Conservation (phyloP, 2,888 invertebrate genomes). For the Eubasilissa splendida region DNA sequence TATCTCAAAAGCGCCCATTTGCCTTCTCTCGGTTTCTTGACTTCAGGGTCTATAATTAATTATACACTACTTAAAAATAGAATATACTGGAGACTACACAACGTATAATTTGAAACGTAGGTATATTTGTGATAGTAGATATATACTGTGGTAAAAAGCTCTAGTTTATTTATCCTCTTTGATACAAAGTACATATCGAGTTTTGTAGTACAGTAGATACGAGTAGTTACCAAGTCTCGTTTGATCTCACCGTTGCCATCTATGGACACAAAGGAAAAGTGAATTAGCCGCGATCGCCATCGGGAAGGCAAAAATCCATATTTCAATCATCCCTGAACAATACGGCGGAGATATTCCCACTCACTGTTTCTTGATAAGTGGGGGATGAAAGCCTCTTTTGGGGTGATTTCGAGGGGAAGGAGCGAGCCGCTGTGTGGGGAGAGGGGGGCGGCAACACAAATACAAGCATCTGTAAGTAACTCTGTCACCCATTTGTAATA, state of each 20-base stretch:
- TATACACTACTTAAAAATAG: too few species aligned
- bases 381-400: conserved; percentile 40
- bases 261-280: conserved; percentile 47
- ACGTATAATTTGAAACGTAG: too few species aligned
- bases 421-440: conserved; percentile 24
- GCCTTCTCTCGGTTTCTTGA: too few species aligned
- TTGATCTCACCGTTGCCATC: conserved; percentile 29
- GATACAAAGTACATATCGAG: too few species aligned
- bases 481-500: conserved; percentile 58
- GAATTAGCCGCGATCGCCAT: conserved; percentile 48
- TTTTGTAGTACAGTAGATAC: too few species aligned
- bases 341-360: conserved; percentile 52
- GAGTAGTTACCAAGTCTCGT: too few species aligned
- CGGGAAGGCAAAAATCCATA: conserved; percentile 55
- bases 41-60: too few species aligned
- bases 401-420: conserved; percentile 28
- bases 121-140: too few species aligned
- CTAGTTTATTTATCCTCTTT: too few species aligned
- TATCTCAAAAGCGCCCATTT: too few species aligned
- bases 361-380: conserved; percentile 37
- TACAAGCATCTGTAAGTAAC: conserved; percentile 56
- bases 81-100: too few species aligned
- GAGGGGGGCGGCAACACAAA: conserved; percentile 47
- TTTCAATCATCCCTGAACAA: conserved; percentile 57
- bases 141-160: too few species aligned